A percentile compares a stretch with the other conserved stretches of the same genome.
phyloP scores from a whole-genome alignment of 2,113 vertebrate genomes.

The Dryoscopus gambensis region DNA sequence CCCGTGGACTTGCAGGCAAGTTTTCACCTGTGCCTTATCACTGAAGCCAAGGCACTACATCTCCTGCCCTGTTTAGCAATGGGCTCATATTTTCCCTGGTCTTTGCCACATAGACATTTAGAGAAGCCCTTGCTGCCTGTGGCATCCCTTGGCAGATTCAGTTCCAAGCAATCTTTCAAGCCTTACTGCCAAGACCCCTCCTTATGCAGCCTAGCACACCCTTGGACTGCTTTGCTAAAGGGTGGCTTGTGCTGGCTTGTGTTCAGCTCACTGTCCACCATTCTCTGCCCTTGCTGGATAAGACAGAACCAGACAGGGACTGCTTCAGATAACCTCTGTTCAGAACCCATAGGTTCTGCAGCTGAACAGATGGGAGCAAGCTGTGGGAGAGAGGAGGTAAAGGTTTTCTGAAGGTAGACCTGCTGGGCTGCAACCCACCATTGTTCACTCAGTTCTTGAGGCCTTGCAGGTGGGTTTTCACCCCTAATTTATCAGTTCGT shows the following conservation, averaged over 20 bases:
- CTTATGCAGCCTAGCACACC: too few species aligned
- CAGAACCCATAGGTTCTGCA: not conserved
- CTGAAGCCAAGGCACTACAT: not conserved
- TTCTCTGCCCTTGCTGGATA: accelerated
- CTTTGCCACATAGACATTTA: not conserved
- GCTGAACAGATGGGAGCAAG: not conserved
- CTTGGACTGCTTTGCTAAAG: not conserved
- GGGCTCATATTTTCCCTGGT: not conserved
- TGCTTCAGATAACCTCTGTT: not conserved
- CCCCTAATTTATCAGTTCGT: not conserved
- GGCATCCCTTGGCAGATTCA: not conserved
- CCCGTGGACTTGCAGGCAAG: accelerated
- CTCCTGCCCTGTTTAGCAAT: not conserved
- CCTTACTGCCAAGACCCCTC: not conserved
- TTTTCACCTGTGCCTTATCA: not conserved
- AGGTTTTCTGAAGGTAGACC: not conserved
- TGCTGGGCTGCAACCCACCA: not conserved
- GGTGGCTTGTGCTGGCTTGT: not conserved
- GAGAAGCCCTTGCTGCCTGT: not conserved
- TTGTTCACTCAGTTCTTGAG: not conserved
- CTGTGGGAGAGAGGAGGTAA: not conserved
- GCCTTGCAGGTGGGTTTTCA: not conserved
- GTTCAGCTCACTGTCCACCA: not conserved
- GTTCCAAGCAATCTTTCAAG: not conserved
- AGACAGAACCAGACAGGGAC: not conserved